These are phyloP conservation scores for Ochropacha duplaris DNA, from an alignment of 2,888 invertebrate genomes.

Conservation along the genomic window DNA sequence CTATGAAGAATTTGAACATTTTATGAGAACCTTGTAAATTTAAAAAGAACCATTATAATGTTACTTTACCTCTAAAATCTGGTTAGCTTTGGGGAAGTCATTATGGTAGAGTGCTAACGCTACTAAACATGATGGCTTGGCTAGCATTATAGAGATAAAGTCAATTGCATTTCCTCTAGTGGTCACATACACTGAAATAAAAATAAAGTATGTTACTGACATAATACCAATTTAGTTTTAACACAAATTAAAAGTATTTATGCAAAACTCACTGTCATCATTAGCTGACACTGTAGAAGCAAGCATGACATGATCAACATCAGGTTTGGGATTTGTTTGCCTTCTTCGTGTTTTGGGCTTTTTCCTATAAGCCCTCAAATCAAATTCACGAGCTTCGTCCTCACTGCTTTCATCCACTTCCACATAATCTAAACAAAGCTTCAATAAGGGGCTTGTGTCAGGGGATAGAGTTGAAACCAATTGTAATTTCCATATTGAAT, in stretches of 20 bases:
- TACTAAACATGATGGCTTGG: conserved; percentile 89
- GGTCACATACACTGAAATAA: conserved; percentile 52
- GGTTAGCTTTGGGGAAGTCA: conserved; percentile 88
- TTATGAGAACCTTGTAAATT: conserved; percentile 73
- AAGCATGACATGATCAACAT: conserved; percentile 63
- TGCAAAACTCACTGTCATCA: conserved; percentile 59
- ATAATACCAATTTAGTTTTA: conserved; percentile 8
- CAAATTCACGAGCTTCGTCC: conserved; percentile 67
- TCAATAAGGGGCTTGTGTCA: conserved; percentile 66
- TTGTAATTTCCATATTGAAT: conserved; percentile 89
- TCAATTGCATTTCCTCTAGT: conserved; percentile 64
- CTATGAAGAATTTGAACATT: conserved; percentile 81
- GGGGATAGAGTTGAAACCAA: conserved; percentile 84
- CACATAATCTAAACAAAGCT: conserved; percentile 73
- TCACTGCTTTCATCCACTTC: conserved; percentile 75
- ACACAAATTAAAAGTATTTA: background rate
- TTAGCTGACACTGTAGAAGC: conserved; percentile 65
- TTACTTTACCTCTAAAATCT: conserved; percentile 89
- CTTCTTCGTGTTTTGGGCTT: conserved; percentile 66
- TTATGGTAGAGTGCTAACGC: conserved; percentile 88
- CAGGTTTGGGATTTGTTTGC: conserved; percentile 62
- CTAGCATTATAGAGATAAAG: conserved; percentile 87
- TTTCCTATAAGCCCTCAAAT: conserved; percentile 57
- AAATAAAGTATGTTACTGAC: background rate
- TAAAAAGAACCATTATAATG: conserved; percentile 1